Evolutionary conservation across 2,797 vertebrate genomes (phyloP).

Genomic region (Danio aesculapii): DNA sequence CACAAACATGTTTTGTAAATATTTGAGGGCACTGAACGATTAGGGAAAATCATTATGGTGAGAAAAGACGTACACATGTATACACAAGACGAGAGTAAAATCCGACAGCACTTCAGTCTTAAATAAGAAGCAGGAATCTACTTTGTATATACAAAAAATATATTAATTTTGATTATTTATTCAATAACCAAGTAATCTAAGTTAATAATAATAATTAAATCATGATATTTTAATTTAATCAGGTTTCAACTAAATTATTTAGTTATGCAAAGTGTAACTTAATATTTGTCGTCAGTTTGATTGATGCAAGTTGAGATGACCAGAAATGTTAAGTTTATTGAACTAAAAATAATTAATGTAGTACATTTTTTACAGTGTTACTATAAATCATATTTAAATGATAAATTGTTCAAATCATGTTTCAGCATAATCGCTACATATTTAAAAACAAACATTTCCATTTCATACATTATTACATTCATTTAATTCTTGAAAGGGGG

Average conservation of each 20-base stretch:
- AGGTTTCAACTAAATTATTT: neutral
- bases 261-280: no score
- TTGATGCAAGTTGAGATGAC: no score
- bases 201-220: neutral
- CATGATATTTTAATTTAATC: conserved; percentile 4
- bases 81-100: neutral
- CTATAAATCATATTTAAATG: no score
- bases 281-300: no score
- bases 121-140: neutral
- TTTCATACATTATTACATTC: no score
- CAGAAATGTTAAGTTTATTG: no score
- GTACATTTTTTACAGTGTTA: no score
- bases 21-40: neutral
- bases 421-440: no score
- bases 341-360: no score
- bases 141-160: neutral
- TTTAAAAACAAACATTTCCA: no score
- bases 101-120: neutral
- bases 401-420: no score
- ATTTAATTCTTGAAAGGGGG: no score
- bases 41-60: conserved; percentile 13
- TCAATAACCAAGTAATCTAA: neutral
- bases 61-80: neutral
- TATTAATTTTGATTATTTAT: neutral
- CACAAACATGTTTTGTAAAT: conserved; percentile 34